Evolutionary conservation across 30 jellyfish, hydroid and myxozoan species (phyloP).

Genomic region (Cassiopea xamachana): DNA sequence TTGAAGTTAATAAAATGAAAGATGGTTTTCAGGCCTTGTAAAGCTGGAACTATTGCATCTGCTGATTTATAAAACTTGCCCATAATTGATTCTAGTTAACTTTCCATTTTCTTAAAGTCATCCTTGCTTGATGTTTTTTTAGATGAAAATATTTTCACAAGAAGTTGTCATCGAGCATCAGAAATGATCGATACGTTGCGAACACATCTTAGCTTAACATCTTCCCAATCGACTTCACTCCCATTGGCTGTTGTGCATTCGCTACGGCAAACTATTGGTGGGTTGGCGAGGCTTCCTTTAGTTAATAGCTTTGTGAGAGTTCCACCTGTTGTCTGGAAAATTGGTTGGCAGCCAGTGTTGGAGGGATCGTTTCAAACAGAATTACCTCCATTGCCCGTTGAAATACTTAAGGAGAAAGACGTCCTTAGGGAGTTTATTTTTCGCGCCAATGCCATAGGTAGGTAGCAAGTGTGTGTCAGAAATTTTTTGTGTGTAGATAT

Average conservation of each 20-base stretch:
- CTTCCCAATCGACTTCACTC: constrained; percentile 23
- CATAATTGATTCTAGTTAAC: no score
- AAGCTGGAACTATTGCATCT: no score
- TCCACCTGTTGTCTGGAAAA: constrained; percentile 97
- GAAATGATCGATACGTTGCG: constrained; percentile 85
- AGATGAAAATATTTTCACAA: constrained; percentile 61
- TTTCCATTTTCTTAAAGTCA: no score
- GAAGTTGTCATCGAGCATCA: constrained; percentile 77
- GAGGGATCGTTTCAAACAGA: constrained; percentile 89
- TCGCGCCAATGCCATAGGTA: constrained; percentile 88
- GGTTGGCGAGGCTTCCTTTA: constrained; percentile 88
- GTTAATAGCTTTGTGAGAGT: constrained; percentile 88
- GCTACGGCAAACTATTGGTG: constrained; percentile 74
- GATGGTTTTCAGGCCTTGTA: no score
- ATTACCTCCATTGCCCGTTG: constrained; percentile 96
- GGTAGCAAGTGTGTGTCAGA: not conserved
- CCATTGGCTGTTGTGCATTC: constrained; percentile 65
- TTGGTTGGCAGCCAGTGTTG: constrained; percentile 87
- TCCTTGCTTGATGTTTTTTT: no score
- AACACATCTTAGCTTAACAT: constrained; percentile 30
- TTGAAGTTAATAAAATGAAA: no score
- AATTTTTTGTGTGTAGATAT: not conserved
- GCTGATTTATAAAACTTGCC: no score
- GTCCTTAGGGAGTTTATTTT: constrained; percentile 90
- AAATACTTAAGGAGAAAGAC: constrained; percentile 90